Evolutionary conservation across 1,140 invertebrate genomes (phyloP), one percentile per base, ranked within the genome.

Genomic region (Physella acuta): DNA sequence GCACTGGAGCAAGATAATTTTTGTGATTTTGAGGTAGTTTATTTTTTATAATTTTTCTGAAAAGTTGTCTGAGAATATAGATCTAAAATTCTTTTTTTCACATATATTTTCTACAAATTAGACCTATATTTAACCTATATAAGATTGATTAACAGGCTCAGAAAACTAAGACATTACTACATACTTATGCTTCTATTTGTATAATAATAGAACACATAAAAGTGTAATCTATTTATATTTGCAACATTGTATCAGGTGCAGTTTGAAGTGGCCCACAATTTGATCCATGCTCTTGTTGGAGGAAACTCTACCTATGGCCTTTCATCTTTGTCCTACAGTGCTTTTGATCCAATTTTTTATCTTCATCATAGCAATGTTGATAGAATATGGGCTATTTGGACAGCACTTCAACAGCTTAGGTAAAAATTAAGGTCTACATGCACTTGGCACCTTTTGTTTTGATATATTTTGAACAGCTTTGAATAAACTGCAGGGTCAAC

Each of bases 1-100:
- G 74, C 74, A 20, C 65, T 75, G n/a, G 74, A 75, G 44, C 74
- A 75, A 55, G 67, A 71, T n/a, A 65, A 75, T 68, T 73, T 71
- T 61, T 73, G 74, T 58, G 71, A 75, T 33, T 75, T 75, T 62
- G 74, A 75, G 56, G 55, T 75, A 33, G 33, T 28, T 0, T 24
- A 14, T 16, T n/a, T 5, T 55, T 16, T 55, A 16, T 11, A 8
- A 11, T 44, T n/a, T n/a, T n/a, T n/a, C n/a, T n/a, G n/a, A n/a
- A n/a, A n/a, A n/a, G n/a, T n/a, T n/a, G n/a, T n/a, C n/a, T n/a
- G n/a, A n/a, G n/a, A n/a, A n/a, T n/a, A n/a, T n/a, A n/a, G n/a
- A n/a, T n/a, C n/a, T n/a, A n/a, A n/a, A n/a, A n/a, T n/a, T n/a
- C n/a, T n/a, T n/a, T n/a, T n/a, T n/a, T n/a, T n/a, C n/a, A n/a